Percentiles rank a stretch among this genome's conserved stretches.
These are phyloP conservation scores for Nycticorax nycticorax DNA, from an alignment of 2,113 vertebrate genomes.

Conservation along the genomic window DNA sequence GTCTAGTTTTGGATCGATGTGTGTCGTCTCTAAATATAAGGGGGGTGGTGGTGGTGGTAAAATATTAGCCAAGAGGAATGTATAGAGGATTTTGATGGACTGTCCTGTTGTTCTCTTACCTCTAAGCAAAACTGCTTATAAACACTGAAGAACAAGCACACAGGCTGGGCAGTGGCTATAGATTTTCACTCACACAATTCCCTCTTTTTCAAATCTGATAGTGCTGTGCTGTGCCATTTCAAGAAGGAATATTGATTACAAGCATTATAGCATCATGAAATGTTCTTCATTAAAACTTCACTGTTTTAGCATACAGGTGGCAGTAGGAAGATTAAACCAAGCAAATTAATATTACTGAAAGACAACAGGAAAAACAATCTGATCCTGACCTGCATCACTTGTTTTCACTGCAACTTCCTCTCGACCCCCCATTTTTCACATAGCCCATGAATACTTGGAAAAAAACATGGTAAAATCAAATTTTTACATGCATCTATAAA, in stretches of 20 bases:
- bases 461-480: background rate
- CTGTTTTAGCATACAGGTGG: background rate
- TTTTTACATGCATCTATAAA: background rate
- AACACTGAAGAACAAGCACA: background rate
- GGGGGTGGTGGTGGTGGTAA: background rate
- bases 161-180: background rate
- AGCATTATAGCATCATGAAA: background rate
- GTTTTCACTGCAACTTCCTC: background rate
- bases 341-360: background rate
- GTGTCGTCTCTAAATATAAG: background rate
- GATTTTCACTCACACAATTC: background rate
- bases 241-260: background rate
- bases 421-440: background rate
- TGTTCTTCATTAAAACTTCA: background rate
- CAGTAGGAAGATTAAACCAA: conserved; percentile 1
- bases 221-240: background rate
- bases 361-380: background rate
- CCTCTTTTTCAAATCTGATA: background rate
- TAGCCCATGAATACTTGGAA: background rate
- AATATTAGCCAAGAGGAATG: background rate
- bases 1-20: background rate
- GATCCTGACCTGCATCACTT: background rate
- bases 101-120: background rate
- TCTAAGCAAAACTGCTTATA: background rate
- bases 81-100: background rate